A percentile compares a stretch with the other conserved stretches of the same genome.
phyloP scores from a whole-genome alignment of 2,888 invertebrate species.

The Diaperis boleti region DNA sequence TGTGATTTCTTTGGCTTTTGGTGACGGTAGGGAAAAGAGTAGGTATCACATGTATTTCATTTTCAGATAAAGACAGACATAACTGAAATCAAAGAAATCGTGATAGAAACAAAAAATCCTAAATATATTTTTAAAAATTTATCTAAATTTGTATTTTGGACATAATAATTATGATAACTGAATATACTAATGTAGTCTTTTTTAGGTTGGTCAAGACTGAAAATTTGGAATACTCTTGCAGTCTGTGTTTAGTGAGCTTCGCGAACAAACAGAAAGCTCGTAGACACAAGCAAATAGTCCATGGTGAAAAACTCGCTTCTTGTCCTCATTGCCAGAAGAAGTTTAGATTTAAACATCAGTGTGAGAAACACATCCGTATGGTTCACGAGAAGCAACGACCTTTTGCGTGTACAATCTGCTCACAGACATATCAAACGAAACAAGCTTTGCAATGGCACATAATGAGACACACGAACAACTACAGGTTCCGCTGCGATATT shows the following conservation, averaged over 20 bases:
- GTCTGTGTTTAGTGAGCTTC: neutral
- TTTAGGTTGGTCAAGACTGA: neutral
- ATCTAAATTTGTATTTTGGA: too few relatives aligned
- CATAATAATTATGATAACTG: too few relatives aligned
- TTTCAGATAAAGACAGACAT: too few relatives aligned
- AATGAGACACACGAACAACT: constrained; percentile 56
- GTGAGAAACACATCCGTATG: neutral
- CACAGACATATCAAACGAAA: constrained; percentile 63
- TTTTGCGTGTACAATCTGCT: constrained; percentile 67
- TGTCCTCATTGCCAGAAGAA: neutral
- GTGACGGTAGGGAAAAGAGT: too few relatives aligned
- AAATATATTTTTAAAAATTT: too few relatives aligned
- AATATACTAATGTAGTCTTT: neutral
- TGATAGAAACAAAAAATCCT: too few relatives aligned
- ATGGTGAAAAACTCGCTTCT: neutral
- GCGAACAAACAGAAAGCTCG: neutral
- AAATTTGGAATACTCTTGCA: neutral
- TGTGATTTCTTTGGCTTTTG: too few relatives aligned
- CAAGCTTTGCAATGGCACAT: constrained; percentile 55
- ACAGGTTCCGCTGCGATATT: constrained; percentile 25
- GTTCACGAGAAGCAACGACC: neutral
- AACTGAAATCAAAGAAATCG: too few relatives aligned
- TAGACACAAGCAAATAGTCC: neutral
- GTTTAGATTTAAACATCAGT: neutral
- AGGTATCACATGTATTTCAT: too few relatives aligned